Conservation (phyloP, 2,888 invertebrate species). For the Calameuta idolon region DNA sequence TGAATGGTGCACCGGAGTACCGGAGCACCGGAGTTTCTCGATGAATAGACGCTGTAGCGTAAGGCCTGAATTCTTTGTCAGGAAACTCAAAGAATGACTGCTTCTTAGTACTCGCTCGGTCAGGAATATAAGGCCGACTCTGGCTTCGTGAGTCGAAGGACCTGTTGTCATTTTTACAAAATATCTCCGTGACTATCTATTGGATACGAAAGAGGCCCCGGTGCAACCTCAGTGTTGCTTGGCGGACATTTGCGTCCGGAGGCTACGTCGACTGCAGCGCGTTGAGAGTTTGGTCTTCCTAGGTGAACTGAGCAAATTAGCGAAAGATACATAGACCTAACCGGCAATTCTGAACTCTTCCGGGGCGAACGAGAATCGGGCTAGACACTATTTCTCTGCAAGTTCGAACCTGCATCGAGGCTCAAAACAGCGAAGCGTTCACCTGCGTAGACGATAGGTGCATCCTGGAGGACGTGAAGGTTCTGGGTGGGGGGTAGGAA, state of each 20-base stretch:
- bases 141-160: slow-evolving; percentile 38
- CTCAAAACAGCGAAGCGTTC: slow-evolving; percentile 32
- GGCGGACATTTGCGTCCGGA: too few species aligned
- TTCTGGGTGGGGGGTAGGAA: too few species aligned
- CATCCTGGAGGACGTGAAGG: too few species aligned
- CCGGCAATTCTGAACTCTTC: too few species aligned
- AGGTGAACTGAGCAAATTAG: too few species aligned
- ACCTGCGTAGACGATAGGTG: slow-evolving; percentile 43
- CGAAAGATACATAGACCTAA: too few species aligned
- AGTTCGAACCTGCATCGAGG: slow-evolving; percentile 43
- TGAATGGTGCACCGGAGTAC: slow-evolving; percentile 46
- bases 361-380: neutral
- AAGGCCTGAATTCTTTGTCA: slow-evolving; percentile 43
- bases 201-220: too few species aligned
- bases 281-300: too few species aligned
- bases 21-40: slow-evolving; percentile 30
- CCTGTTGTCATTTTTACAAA: slow-evolving; percentile 57
- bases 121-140: slow-evolving; percentile 37
- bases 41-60: slow-evolving; percentile 46
- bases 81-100: slow-evolving; percentile 61
- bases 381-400: slow-evolving; percentile 17
- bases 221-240: too few species aligned
- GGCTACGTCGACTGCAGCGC: too few species aligned
- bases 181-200: slow-evolving; percentile 14
- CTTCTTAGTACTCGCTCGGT: slow-evolving; percentile 49